Conservation (phyloP, 2,113 vertebrate genomes). For the Dendropsophus ebraccatus region DNA sequence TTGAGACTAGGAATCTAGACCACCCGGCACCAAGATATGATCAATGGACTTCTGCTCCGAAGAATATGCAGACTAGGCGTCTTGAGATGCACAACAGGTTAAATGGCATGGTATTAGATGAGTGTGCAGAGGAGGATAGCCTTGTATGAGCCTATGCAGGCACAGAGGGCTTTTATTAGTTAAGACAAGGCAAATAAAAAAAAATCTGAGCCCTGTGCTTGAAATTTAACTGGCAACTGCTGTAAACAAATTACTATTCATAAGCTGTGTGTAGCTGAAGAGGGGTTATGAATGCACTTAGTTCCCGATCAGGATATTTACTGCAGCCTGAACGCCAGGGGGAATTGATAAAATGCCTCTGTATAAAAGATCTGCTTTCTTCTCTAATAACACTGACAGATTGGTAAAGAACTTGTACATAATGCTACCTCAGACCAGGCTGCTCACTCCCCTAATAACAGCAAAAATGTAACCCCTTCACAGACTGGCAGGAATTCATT, state of each 20-base stretch:
- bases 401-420: slow-evolving; percentile 55
- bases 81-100: slow-evolving; percentile 17
- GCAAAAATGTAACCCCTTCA: slow-evolving; percentile 54
- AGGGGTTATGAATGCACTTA: slow-evolving; percentile 56
- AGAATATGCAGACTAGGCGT: not conserved
- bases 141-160: slow-evolving; percentile 5
- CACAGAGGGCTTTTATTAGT: slow-evolving; percentile 55
- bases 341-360: slow-evolving; percentile 59
- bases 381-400: slow-evolving; percentile 57
- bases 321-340: slow-evolving; percentile 37
- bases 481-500: slow-evolving; percentile 31
- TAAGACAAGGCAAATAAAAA: slow-evolving; percentile 57
- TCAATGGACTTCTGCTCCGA: not conserved
- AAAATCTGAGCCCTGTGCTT: slow-evolving; percentile 46
- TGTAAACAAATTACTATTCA: slow-evolving; percentile 60
- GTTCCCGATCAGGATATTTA: slow-evolving; percentile 51
- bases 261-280: slow-evolving; percentile 56
- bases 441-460: slow-evolving; percentile 51
- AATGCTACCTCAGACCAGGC: slow-evolving; percentile 54
- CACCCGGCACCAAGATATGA: not conserved
- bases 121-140: slow-evolving; percentile 9
- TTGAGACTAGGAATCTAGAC: not conserved
- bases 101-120: slow-evolving; percentile 17
- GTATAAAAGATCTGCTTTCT: slow-evolving; percentile 59
- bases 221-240: slow-evolving; percentile 56